A percentile compares a stretch with the other conserved stretches of the same genome.
Conservation (phyloP, 2,888 invertebrate genomes). For the Lysandra bellargus region DNA sequence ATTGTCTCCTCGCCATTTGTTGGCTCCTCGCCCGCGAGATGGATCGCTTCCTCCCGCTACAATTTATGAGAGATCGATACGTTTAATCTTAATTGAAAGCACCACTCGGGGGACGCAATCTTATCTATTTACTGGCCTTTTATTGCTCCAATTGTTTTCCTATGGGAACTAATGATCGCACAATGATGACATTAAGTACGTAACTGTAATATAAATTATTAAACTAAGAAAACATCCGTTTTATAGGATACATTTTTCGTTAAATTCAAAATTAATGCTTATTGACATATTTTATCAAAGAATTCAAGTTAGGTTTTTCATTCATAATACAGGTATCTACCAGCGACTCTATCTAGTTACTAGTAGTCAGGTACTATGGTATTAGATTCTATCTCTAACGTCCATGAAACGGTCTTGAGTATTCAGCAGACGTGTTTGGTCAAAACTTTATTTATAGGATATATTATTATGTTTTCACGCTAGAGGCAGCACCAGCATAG, state of each 20-base stretch:
- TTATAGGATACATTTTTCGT: not conserved
- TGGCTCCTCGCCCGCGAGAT: conserved; percentile 50
- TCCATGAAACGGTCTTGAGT: too few species aligned
- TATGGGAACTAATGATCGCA: conserved; percentile 52
- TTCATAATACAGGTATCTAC: too few species aligned
- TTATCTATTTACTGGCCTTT: conserved; percentile 45
- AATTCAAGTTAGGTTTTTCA: too few species aligned
- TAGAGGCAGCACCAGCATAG: too few species aligned
- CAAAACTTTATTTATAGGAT: too few species aligned
- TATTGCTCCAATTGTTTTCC: conserved; percentile 56
- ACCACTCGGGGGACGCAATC: conserved; percentile 35
- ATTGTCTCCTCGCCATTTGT: conserved; percentile 53
- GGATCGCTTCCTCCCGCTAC: conserved; percentile 55
- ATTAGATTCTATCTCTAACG: too few species aligned
- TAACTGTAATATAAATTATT: not conserved
- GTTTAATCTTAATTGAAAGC: conserved; percentile 61
- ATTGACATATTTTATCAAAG: too few species aligned
- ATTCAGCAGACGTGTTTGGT: too few species aligned
- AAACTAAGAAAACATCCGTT: not conserved
- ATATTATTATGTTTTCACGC: too few species aligned
- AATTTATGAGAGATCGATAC: conserved; percentile 50
- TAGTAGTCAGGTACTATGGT: too few species aligned
- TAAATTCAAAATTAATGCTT: too few species aligned
- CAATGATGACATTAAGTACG: not conserved
- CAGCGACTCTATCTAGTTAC: too few species aligned